A percentile compares a stretch with the other conserved stretches of the same genome.
Conservation (phyloP, 2,113 vertebrate species). For the Plestiodon gilberti region DNA sequence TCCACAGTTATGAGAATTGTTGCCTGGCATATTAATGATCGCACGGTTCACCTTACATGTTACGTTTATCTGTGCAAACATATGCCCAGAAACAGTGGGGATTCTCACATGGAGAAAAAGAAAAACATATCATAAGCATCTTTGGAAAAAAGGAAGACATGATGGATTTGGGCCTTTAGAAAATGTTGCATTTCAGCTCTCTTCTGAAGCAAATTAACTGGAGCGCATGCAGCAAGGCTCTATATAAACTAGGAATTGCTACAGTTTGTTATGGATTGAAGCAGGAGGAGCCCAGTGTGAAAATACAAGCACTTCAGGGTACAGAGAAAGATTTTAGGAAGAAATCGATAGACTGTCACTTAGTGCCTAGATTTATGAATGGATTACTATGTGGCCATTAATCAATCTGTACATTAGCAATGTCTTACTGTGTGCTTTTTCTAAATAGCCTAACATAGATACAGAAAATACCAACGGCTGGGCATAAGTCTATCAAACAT, state of each 20-base stretch:
- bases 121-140: not conserved
- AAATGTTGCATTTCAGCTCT: conserved; percentile 2
- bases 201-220: not conserved
- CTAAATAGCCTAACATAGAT: not conserved
- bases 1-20: not conserved
- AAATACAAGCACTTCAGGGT: accelerated
- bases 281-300: not conserved
- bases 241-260: not conserved
- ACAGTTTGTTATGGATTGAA: not conserved
- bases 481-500: not conserved
- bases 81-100: not conserved
- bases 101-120: not conserved
- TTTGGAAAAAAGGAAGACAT: not conserved
- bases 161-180: not conserved
- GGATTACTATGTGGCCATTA: conserved; percentile 27
- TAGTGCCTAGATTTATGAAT: conserved; percentile 18
- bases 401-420: not conserved
- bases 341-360: not conserved
- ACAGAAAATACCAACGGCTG: not conserved
- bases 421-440: not conserved
- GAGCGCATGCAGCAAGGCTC: not conserved
- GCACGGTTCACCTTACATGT: not conserved
- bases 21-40: not conserved
- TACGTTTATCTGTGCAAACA: not conserved
- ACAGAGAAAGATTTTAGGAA: not conserved